Conservation (phyloP, 2,797 vertebrate species). For the Argya squamiceps region DNA sequence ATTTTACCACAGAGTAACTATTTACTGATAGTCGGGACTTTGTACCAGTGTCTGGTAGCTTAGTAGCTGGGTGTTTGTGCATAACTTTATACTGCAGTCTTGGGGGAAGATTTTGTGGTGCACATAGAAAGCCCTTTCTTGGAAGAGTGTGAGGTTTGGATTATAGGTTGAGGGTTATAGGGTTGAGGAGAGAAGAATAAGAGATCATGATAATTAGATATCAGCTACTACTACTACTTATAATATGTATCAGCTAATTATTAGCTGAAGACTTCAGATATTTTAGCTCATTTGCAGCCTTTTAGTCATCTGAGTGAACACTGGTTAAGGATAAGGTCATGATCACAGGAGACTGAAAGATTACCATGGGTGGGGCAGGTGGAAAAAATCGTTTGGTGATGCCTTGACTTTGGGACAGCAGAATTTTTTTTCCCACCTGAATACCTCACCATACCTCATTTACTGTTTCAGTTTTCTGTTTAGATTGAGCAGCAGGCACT, state of each 20-base stretch:
- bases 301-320: not conserved
- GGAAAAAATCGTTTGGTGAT: not conserved
- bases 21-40: not conserved
- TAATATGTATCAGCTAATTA: too few species aligned
- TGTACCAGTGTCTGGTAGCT: not conserved
- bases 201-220: not conserved
- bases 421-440: not conserved
- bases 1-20: not conserved
- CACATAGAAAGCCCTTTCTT: not conserved
- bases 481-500: not conserved
- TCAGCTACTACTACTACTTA: too few species aligned
- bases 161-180: too few species aligned
- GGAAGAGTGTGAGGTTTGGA: not conserved
- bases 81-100: accelerated
- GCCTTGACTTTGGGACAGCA: not conserved
- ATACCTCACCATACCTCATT: not conserved
- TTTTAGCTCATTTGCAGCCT: not conserved
- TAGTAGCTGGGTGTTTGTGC: not conserved
- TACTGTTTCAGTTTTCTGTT: not conserved
- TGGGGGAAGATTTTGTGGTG: not conserved
- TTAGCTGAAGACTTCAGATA: not conserved
- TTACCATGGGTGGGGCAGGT: not conserved
- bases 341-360: not conserved
- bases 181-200: not conserved
- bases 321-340: not conserved